Evolutionary conservation across 1,140 invertebrate genomes (phyloP), one percentile per base, ranked within the genome.

Genomic region (Hypsibius dujardini): DNA sequence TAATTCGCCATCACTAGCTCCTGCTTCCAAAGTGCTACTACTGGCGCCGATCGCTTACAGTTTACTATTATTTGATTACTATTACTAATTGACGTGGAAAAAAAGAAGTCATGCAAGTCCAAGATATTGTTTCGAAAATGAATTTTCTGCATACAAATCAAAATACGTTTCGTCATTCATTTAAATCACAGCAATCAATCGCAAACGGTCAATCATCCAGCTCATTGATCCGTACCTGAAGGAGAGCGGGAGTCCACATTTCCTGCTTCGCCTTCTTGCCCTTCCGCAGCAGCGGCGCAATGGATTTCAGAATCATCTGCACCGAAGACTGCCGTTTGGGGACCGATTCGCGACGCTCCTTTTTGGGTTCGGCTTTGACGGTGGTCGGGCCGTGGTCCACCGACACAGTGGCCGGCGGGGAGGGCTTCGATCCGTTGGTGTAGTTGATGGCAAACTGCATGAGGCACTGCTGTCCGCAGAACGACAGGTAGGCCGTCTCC

Each of bases 251-350:
- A 3, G 62, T 14, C 47, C 47, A 56, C 75, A 72, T 28, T 28
- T 2, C 45, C 73, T 45, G 3, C 40, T 46, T 7, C 7, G 7
- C 74, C 74, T 73, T 73, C 59, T 72, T 42, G 15, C 72, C 70
- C 60, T 77, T 75, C 12, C 72, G 75, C 46, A 59, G 73, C 59
- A 70, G 73, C 50, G 59, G 70, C 69, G 46, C 70, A 71, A 77
- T 77, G 12, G 76, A 78, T 28, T 75, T 59, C 46, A 77, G 14
- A 7, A 76, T 59, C 3, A 67, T 42, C 7, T 59, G 46, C 70
- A 77, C 76, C 70, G 73, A 77, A 46, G 77, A 67, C 28, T 70
- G 71, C 76, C 76, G 76, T 74, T 76, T 70, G 76, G 71, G 70
- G 75, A 77, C 72, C 70, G 73, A n/a, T 74, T 72, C 67, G 72